Conservation (phyloP, 1,140 invertebrate species). For the Drosophila persimilis region DNA sequence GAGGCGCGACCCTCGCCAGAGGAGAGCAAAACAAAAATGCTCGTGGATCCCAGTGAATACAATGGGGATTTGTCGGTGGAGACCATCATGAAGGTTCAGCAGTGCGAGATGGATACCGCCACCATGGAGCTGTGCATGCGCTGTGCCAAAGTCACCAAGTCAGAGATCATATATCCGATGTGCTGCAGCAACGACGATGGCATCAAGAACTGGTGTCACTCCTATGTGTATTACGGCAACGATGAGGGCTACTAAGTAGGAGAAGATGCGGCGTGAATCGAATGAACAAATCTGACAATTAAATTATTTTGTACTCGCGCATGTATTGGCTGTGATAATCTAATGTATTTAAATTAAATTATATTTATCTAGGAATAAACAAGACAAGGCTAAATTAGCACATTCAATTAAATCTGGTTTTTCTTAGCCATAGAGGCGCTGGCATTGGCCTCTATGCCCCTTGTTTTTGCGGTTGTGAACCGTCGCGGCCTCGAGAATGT, state of each 20-base stretch:
- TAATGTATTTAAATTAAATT: conserved; percentile 52
- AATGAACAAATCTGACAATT: not conserved
- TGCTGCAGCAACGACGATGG: conserved; percentile 83
- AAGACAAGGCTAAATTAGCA: conserved; percentile 45
- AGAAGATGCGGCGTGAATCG: not conserved
- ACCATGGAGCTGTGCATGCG: conserved; percentile 83
- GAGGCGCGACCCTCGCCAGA: conserved; percentile 41
- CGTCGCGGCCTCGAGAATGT: too few species aligned
- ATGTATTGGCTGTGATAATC: conserved; percentile 76
- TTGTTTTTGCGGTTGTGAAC: too few species aligned
- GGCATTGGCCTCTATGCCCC: too few species aligned
- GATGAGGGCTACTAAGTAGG: conserved; percentile 19
- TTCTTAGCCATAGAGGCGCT: too few species aligned
- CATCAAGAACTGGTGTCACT: conserved; percentile 82
- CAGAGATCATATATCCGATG: conserved; percentile 83
- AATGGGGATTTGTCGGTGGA: conserved; percentile 63
- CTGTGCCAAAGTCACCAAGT: conserved; percentile 84
- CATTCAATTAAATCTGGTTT: conserved; percentile 7
- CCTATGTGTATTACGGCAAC: conserved; percentile 71
- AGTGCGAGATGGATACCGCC: conserved; percentile 62
- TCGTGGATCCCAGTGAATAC: conserved; percentile 62
- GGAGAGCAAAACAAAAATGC: not conserved
- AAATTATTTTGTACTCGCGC: conserved; percentile 34
- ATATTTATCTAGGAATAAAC: conserved; percentile 58
- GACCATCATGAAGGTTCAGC: conserved; percentile 70